Percentiles rank a stretch among this genome's conserved stretches.
These are phyloP conservation scores for Heliconius congener DNA, from an alignment of 1,140 invertebrate species.

Conservation along the genomic window DNA sequence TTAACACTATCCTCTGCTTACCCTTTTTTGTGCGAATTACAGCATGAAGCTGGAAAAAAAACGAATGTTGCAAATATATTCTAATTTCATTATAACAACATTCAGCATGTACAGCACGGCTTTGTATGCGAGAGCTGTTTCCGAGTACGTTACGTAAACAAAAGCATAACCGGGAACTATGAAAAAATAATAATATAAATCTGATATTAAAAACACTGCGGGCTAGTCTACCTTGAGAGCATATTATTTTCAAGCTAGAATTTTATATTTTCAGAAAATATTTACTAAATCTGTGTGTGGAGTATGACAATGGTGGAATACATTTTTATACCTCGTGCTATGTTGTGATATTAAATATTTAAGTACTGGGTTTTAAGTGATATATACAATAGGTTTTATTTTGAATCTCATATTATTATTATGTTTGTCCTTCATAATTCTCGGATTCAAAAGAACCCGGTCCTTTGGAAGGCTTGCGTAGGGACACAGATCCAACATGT, in stretches of 20 bases:
- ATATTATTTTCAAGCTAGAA: constrained; percentile 1
- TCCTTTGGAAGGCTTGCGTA: no score
- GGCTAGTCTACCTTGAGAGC: constrained; percentile 6
- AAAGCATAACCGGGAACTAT: neutral
- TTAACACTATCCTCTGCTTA: no score
- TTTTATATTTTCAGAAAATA: constrained; percentile 4
- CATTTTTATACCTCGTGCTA: neutral
- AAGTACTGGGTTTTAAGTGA: neutral
- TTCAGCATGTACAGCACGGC: neutral
- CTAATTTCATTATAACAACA: neutral
- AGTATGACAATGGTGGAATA: neutral
- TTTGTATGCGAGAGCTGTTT: neutral
- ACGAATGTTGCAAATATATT: neutral
- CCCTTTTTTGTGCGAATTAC: no score
- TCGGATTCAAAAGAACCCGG: no score
- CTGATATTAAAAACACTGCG: constrained; percentile 6
- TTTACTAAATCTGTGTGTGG: constrained; percentile 5
- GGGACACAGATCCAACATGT: no score
- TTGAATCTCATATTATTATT: neutral
- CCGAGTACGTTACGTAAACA: constrained; percentile 3
- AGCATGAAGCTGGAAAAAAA: no score
- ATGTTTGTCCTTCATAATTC: no score
- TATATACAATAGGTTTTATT: neutral
- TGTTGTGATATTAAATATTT: neutral
- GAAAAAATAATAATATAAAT: constrained; percentile 4